Conservation (phyloP, 1,140 invertebrate genomes). For the Psilanteris sp. region DNA sequence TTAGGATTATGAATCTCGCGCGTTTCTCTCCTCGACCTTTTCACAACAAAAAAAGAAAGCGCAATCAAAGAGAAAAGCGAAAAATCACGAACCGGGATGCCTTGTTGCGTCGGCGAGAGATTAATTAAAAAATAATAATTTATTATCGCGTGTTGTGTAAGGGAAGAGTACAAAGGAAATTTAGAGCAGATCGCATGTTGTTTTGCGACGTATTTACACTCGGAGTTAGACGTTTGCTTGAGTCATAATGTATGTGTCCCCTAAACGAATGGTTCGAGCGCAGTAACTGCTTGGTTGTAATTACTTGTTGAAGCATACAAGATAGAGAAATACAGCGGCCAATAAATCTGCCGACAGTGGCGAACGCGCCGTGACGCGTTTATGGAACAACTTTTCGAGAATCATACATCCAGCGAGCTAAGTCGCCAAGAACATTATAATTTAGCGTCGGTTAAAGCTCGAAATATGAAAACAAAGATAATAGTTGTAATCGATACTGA, state of each 20-base stretch:
- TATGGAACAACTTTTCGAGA: conserved; percentile 28
- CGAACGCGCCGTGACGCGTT: conserved; percentile 16
- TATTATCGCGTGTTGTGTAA: conserved; percentile 11
- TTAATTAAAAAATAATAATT: conserved; percentile 41
- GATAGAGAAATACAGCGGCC: conserved; percentile 24
- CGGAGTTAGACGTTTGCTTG: conserved; percentile 59
- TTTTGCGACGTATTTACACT: conserved; percentile 53
- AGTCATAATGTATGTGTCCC: conserved; percentile 68
- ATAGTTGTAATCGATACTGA: too few relatives aligned
- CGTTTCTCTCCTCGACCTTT: too few relatives aligned
- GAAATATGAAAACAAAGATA: too few relatives aligned
- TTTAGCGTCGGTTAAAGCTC: not conserved
- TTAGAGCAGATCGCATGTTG: conserved; percentile 41
- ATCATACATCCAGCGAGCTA: conserved; percentile 13
- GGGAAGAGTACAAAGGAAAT: conserved; percentile 36
- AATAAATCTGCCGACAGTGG: conserved; percentile 35
- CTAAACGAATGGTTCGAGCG: conserved; percentile 7
- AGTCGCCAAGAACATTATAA: conserved; percentile 1
- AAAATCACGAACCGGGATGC: too few relatives aligned
- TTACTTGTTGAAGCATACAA: conserved; percentile 36
- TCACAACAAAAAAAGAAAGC: too few relatives aligned
- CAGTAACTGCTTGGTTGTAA: conserved; percentile 44
- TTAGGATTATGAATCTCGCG: too few relatives aligned
- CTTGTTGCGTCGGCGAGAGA: conserved; percentile 13
- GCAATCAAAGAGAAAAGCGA: too few relatives aligned